phyloP scores from a whole-genome alignment of 2,113 vertebrate species.

The Gobio gobio region DNA sequence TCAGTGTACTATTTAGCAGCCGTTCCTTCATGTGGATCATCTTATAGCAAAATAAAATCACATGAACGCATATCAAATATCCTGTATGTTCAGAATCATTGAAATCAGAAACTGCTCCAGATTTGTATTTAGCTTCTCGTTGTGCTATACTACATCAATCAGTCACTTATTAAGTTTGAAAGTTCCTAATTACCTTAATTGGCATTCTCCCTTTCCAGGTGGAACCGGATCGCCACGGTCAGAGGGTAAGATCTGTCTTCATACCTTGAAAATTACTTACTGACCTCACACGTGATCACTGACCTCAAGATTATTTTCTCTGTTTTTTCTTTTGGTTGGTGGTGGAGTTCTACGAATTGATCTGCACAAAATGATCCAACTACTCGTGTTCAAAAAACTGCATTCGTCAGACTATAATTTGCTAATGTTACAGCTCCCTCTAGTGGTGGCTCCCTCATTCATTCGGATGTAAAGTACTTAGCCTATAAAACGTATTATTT shows the following conservation, averaged over 20 bases:
- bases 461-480: neutral
- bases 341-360: constrained; percentile 54
- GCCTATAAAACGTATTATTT: neutral
- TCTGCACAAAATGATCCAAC: neutral
- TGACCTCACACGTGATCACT: neutral
- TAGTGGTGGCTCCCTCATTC: constrained; percentile 53
- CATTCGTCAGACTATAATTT: neutral
- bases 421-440: constrained; percentile 55
- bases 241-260: constrained; percentile 48
- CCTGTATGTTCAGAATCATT: neutral
- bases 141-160: neutral
- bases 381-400: neutral
- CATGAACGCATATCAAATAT: neutral
- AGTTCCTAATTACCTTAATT: neutral
- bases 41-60: neutral
- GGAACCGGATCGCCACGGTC: constrained; percentile 48
- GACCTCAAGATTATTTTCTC: neutral
- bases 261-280: neutral
- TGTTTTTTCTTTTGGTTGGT: constrained; percentile 57
- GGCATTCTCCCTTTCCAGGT: constrained; percentile 47
- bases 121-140: neutral
- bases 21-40: neutral
- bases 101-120: neutral
- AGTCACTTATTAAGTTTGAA: neutral
- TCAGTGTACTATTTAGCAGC: neutral